phyloP scores from a whole-genome alignment of 2,888 invertebrate genomes.

The Fragum sueziense region DNA sequence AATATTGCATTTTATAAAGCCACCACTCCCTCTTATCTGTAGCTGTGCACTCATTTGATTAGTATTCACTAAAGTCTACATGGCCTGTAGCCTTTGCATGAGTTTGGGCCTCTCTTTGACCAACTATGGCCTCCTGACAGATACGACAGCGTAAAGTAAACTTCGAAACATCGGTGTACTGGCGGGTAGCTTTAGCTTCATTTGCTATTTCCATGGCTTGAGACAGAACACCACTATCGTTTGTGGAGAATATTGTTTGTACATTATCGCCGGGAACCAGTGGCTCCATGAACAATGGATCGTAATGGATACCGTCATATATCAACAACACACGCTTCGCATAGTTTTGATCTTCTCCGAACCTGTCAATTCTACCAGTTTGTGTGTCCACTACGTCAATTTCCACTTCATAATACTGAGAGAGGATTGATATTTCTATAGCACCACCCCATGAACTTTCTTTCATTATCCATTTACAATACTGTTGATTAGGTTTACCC shows the following conservation, averaged over 20 bases:
- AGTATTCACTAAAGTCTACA: slow-evolving; percentile 83
- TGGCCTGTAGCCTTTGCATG: slow-evolving; percentile 94
- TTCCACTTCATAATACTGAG: slow-evolving; percentile 93
- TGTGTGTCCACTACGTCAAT: slow-evolving; percentile 96
- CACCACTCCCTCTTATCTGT: too few species aligned
- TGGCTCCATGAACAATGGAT: slow-evolving; percentile 94
- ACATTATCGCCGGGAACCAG: slow-evolving; percentile 76
- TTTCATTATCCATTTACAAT: slow-evolving; percentile 94
- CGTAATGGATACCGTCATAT: slow-evolving; percentile 98
- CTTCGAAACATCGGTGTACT: slow-evolving; percentile 94
- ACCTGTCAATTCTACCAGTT: slow-evolving; percentile 91
- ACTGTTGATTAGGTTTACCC: slow-evolving; percentile 89
- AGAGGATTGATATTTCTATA: slow-evolving; percentile 94
- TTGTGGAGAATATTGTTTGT: slow-evolving; percentile 91
- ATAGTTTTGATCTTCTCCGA: slow-evolving; percentile 95
- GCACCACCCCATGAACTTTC: slow-evolving; percentile 95
- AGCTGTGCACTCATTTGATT: slow-evolving; percentile 7
- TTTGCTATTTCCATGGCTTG: slow-evolving; percentile 93
- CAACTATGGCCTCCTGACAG: slow-evolving; percentile 90
- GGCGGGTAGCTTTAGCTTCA: slow-evolving; percentile 94
- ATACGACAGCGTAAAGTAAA: slow-evolving; percentile 92
- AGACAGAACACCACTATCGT: slow-evolving; percentile 88
- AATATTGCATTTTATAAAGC: too few species aligned
- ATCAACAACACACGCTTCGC: slow-evolving; percentile 92
- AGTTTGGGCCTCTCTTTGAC: slow-evolving; percentile 91